These are phyloP conservation scores for Cyprinodon brontotheroides DNA, from an alignment of 2,113 vertebrate genomes.

Conservation along the genomic window DNA sequence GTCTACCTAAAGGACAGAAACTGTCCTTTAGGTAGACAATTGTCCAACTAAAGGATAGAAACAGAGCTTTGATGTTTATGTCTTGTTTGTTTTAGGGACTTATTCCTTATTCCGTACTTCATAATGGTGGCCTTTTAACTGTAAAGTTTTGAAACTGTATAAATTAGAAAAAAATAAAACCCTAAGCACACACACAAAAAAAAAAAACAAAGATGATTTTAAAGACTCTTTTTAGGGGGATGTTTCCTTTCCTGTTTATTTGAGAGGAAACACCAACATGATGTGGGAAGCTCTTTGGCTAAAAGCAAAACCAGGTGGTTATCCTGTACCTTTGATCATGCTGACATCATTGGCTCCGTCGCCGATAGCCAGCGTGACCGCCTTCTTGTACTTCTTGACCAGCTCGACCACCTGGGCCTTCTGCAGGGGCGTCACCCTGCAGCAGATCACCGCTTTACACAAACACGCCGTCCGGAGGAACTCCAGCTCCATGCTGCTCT, in stretches of 20 bases:
- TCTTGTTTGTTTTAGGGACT: not conserved
- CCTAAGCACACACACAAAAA: no score
- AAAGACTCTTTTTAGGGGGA: no score
- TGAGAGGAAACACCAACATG: not conserved
- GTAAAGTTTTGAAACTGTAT: not conserved
- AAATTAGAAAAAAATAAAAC: no score
- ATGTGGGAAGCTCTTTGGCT: not conserved
- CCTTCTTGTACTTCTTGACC: conserved; percentile 92
- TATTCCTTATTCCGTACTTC: not conserved
- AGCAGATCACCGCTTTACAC: conserved; percentile 94
- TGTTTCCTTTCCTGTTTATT: no score
- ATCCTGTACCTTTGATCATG: conserved; percentile 92
- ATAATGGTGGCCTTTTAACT: not conserved
- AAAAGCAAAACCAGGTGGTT: not conserved
- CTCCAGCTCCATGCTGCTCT: conserved; percentile 86
- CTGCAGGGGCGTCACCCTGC: conserved; percentile 93
- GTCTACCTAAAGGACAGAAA: not conserved
- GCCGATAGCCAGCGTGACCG: conserved; percentile 92
- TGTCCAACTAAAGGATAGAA: no score
- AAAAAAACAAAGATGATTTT: not conserved
- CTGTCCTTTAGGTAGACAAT: no score
- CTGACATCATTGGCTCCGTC: conserved; percentile 95
- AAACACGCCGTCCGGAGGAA: conserved; percentile 88
- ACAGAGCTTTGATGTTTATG: not conserved
- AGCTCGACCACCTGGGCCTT: conserved; percentile 96